phyloP scores from a whole-genome alignment of 2,113 vertebrate genomes.

The Caranx ignobilis region DNA sequence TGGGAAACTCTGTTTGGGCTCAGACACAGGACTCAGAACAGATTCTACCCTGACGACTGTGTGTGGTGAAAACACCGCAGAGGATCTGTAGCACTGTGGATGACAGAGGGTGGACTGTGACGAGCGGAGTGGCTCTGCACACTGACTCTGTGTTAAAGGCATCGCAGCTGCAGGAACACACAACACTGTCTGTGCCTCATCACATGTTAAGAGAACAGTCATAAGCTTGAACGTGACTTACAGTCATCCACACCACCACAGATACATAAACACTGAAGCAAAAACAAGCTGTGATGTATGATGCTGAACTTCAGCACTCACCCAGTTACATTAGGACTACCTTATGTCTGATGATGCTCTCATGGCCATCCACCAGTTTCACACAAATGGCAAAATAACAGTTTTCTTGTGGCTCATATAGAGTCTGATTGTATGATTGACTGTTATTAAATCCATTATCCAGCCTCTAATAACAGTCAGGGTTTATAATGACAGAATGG shows the following conservation, averaged over 20 bases:
- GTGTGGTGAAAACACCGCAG: not conserved
- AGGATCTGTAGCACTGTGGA: not conserved
- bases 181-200: not conserved
- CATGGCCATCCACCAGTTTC: no score
- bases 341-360: no score
- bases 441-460: not conserved
- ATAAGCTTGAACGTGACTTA: not conserved
- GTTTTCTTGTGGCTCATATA: no score
- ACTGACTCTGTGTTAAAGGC: conserved; percentile 2
- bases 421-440: no score
- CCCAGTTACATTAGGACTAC: no score
- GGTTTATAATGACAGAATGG: no score
- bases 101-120: not conserved
- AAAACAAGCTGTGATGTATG: not conserved
- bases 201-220: not conserved
- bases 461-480: no score
- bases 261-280: not conserved
- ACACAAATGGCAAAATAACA: no score
- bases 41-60: not conserved
- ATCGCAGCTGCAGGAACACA: conserved; percentile 14
- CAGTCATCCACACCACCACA: not conserved
- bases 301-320: not conserved
- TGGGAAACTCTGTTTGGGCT: not conserved
- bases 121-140: not conserved
- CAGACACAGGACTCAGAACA: not conserved